These are phyloP conservation scores for Xenops minutus DNA, from an alignment of 2,797 vertebrate genomes.

Conservation along the genomic window DNA sequence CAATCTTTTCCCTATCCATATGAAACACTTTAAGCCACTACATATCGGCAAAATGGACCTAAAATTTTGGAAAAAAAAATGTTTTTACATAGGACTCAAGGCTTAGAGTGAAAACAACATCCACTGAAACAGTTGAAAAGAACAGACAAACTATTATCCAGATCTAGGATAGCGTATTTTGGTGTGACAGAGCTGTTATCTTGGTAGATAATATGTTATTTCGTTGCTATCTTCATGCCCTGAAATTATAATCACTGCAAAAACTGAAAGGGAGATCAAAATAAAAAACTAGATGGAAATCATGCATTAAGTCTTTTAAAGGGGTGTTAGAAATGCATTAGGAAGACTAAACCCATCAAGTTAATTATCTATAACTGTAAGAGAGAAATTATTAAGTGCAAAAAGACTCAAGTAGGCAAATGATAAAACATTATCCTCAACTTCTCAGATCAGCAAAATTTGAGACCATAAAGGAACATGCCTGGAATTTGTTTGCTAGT, in stretches of 20 bases:
- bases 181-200: background rate
- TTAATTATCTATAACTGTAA: slow-evolving; percentile 58
- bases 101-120: background rate
- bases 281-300: background rate
- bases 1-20: background rate
- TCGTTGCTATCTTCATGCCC: background rate
- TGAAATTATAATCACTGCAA: background rate
- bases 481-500: background rate
- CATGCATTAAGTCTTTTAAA: slow-evolving; percentile 12
- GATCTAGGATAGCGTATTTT: background rate
- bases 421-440: slow-evolving; percentile 15
- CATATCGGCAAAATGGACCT: background rate
- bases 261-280: slow-evolving; percentile 11
- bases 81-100: background rate
- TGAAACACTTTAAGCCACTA: background rate
- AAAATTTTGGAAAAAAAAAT: background rate
- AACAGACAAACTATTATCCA: background rate
- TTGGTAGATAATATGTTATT: background rate
- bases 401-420: slow-evolving; percentile 25
- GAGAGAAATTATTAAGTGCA: slow-evolving; percentile 44
- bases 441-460: background rate
- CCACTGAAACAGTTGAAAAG: background rate
- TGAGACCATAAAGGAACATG: slow-evolving; percentile 31
- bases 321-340: slow-evolving; percentile 22
- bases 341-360: background rate